Evolutionary conservation across 2,113 vertebrate species (phyloP), one percentile per base, ranked within the genome.

Genomic region (Catharus fuscescens): DNA sequence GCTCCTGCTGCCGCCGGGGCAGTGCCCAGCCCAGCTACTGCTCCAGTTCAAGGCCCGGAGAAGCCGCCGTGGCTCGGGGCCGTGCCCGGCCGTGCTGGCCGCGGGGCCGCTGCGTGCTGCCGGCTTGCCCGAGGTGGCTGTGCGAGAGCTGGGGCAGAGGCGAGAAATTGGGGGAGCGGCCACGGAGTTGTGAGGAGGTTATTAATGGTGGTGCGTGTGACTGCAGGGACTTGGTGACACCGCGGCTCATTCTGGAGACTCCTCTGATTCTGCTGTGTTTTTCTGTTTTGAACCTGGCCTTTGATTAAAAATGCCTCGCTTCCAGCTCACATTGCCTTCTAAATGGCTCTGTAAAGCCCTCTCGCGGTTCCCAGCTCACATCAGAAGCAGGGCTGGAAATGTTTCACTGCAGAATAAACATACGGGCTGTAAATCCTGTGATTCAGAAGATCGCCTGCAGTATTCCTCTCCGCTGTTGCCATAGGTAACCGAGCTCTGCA

Each of bases 401-500:
- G 82, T 94, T 95, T 97, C 65, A 64, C 85, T 32, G 28, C 88
- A 96, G 94, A 97, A 98, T 97, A 98, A 98, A 97, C 97, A 98
- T 97, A 97, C 92, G 91, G 97, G 91, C 98, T 97, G 93, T 96
- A 93, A 92, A 97, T 95, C 96, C 96, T 97, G 95, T 95, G 96
- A 97, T 98, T 98, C 94, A 97, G 97, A 97, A 97, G 96, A 97
- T 96, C 86, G 87, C 95, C 97, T 95, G 97, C 97, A 95, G 95
- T 98, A 97, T 97, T 98, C 96, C 94, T 86, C 95, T 95, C 95
- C 61, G 90, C 96, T 86, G 98, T 99, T 98, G 97, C 98, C 98
- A 98, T 97, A 98, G 98, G 98, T 98, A 98, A 98, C 98, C 69
- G 70, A 92, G 96, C 96, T 97, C 70, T 94, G 97, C 98, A 98